Evolutionary conservation across 2,888 invertebrate genomes (phyloP), one percentile per base, ranked within the genome.

Genomic region (Willowsia nigromaculata): DNA sequence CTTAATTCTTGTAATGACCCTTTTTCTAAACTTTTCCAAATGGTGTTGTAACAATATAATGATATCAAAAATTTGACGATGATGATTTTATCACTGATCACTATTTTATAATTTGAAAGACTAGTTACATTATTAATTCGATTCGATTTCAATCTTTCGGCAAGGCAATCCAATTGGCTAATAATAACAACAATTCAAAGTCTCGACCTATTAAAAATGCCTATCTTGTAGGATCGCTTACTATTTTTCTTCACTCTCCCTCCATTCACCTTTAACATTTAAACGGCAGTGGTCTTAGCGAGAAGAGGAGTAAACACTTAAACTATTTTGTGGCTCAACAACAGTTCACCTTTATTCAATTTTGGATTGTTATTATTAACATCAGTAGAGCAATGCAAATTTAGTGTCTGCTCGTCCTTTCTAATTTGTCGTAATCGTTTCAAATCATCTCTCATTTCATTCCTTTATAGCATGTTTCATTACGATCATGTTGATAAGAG

Each of bases 1-100:
- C 22, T 56, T 56, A 50, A 18, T 56, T 2, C 11, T 56, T 6
- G 56, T 68, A 37, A 68, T 68, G 47, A 37, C 30, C 74, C 33
- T 85, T 43, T 56, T 85, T 65, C 22, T n/a, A n/a, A n/a, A 33
- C 47, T 83, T 83, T 33, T 37, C 65, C 43, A 71, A 62, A 18
- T 74, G 85, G 78, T 85, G 85, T 76, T 85, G 85, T 78, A 85
- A 85, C 78, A 85, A 85, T 78, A 76, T 71, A 40, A 40, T 18
- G 18, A 40, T 40, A 22, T 40, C 22, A 30, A 18, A 9, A 62
- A 4, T 27, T 11, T 68, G 37, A 18, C 18, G 37, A 37, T 68
- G 68, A 37, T 37, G 78, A 80, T 86, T 62, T 86, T 86, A 86
- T 86, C 86, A 86, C 86, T 86, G 86, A 86, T 80, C 86, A 86